These are phyloP conservation scores for Psammodynastes pulverulentus DNA, from an alignment of 2,113 vertebrate species.

Conservation along the genomic window DNA sequence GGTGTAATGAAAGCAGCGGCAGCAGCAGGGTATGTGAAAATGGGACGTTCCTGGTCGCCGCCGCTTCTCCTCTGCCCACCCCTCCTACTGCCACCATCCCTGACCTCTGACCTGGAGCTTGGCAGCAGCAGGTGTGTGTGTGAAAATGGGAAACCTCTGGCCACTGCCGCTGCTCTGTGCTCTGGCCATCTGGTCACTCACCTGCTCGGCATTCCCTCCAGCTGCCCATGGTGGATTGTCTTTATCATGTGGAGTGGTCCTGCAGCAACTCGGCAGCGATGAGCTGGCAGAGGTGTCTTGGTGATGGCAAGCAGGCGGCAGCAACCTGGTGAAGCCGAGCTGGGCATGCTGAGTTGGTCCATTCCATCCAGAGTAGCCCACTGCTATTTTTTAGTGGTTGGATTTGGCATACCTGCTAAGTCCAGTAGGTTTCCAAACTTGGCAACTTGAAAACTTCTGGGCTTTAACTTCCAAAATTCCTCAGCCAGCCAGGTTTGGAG, in stretches of 20 bases:
- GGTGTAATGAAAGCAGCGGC: background rate
- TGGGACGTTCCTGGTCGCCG: rapidly evolving
- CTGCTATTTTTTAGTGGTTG: background rate
- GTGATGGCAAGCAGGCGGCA: background rate
- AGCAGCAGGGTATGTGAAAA: background rate
- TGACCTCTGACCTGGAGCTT: background rate
- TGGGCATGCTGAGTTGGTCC: background rate
- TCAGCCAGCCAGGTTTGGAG: too few relatives aligned
- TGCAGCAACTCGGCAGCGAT: background rate
- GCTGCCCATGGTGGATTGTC: background rate
- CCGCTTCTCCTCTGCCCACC: background rate
- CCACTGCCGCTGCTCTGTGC: background rate
- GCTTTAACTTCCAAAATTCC: background rate
- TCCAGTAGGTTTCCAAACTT: background rate
- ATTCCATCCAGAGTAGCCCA: background rate
- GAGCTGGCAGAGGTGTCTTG: background rate
- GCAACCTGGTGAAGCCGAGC: background rate
- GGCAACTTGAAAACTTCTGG: background rate
- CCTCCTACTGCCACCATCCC: background rate
- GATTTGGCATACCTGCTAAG: background rate
- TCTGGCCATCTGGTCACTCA: background rate
- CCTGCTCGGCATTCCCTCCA: background rate
- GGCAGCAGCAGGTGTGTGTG: background rate
- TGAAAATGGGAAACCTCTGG: background rate
- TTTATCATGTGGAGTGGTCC: background rate